Evolutionary conservation across 2,797 vertebrate species (phyloP).

Genomic region (Falco cherrug): DNA sequence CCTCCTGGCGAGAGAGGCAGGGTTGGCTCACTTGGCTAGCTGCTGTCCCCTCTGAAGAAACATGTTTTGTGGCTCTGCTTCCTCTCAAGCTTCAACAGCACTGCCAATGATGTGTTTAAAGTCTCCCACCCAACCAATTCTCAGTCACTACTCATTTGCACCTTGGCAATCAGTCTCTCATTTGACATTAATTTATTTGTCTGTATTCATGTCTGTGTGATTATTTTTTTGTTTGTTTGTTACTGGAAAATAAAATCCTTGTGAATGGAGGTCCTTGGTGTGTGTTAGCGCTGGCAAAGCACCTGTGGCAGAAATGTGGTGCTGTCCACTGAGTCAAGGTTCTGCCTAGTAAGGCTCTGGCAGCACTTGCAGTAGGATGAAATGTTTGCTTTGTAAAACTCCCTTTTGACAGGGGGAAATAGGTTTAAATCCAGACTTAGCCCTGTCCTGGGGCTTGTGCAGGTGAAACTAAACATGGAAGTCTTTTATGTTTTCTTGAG

Average conservation of each 20-base stretch:
- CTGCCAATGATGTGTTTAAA: background rate
- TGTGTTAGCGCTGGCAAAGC: background rate
- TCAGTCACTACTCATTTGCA: background rate
- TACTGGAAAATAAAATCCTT: slow-evolving; percentile 66
- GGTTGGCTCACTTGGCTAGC: background rate
- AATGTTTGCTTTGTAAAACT: background rate
- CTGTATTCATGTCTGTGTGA: slow-evolving; percentile 27
- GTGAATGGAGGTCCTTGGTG: background rate
- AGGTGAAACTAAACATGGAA: background rate
- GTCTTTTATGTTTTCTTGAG: background rate
- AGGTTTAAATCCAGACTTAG: background rate
- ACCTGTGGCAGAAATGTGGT: background rate
- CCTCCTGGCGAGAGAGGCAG: background rate
- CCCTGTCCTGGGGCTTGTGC: background rate
- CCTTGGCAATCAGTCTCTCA: slow-evolving; percentile 33
- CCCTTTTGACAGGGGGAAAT: background rate
- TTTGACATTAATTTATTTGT: slow-evolving; percentile 72
- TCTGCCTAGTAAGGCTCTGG: background rate
- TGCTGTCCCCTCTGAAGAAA: background rate
- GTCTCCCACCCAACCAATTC: background rate
- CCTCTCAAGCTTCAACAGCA: background rate
- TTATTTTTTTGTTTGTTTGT: slow-evolving; percentile 31
- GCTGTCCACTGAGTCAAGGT: background rate
- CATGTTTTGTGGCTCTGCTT: background rate
- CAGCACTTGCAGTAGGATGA: background rate